phyloP scores from a whole-genome alignment of 1,140 invertebrate species.

The Temnothorax longispinosus region DNA sequence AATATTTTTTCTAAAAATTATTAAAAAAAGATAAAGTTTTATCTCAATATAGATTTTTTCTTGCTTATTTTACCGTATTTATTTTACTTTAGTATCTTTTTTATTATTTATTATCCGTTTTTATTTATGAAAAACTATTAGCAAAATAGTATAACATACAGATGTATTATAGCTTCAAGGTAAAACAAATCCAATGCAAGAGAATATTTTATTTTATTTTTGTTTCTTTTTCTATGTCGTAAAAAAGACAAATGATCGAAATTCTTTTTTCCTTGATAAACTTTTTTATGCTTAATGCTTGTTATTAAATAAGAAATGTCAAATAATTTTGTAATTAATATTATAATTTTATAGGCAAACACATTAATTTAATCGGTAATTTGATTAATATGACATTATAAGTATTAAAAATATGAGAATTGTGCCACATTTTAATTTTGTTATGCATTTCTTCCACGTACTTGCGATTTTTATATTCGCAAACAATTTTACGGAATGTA shows the following conservation, averaged over 20 bases:
- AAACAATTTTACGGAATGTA: not conserved
- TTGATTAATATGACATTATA: not conserved
- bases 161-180: not conserved
- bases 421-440: not conserved
- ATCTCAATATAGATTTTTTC: not conserved
- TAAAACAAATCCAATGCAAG: not conserved
- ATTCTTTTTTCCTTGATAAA: not conserved
- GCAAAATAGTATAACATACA: not conserved
- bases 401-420: not conserved
- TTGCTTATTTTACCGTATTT: not conserved
- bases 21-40: not conserved
- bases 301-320: not conserved
- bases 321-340: not conserved
- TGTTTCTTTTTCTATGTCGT: not conserved
- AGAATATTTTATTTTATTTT: slow-evolving; percentile 1
- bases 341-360: not conserved
- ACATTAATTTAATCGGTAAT: not conserved
- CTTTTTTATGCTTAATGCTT: not conserved
- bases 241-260: not conserved
- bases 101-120: not conserved
- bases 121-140: not conserved
- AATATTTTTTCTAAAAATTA: not conserved
- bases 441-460: not conserved
- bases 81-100: not conserved
- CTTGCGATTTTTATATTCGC: not conserved